Evolutionary conservation across 2,888 invertebrate species (phyloP).

Genomic region (Trichogramma evanescens): DNA sequence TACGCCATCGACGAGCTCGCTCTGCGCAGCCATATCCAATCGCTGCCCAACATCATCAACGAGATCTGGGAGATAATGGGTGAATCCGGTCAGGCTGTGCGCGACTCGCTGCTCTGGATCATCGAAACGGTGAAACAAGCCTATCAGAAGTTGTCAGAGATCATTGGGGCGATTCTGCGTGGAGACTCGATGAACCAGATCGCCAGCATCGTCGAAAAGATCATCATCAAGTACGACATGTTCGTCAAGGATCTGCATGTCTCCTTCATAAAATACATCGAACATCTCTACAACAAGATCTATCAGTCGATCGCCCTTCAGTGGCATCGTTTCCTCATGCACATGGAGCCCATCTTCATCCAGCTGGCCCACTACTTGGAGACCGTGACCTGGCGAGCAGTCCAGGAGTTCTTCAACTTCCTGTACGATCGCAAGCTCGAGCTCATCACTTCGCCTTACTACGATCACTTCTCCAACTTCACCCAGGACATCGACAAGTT

Average conservation of each 20-base stretch:
- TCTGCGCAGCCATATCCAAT: constrained; percentile 68
- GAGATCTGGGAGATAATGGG: constrained; percentile 84
- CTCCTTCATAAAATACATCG: constrained; percentile 62
- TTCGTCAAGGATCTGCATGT: constrained; percentile 73
- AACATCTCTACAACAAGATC: constrained; percentile 67
- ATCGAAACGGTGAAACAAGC: constrained; percentile 66
- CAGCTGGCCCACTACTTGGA: constrained; percentile 71
- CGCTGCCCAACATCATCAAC: constrained; percentile 70
- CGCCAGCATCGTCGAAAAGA: constrained; percentile 60
- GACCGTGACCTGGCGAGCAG: constrained; percentile 64
- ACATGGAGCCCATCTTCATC: constrained; percentile 72
- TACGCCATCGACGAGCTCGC: constrained; percentile 72
- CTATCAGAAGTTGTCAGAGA: constrained; percentile 64
- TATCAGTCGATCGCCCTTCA: constrained; percentile 59
- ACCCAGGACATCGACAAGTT: constrained; percentile 73
- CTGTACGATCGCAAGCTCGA: constrained; percentile 74
- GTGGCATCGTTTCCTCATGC: constrained; percentile 66
- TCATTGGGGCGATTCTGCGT: constrained; percentile 62
- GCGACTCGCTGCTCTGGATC: constrained; percentile 67
- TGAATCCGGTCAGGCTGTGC: constrained; percentile 71
- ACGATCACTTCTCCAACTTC: constrained; percentile 70
- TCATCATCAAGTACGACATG: constrained; percentile 71
- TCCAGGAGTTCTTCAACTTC: constrained; percentile 72
- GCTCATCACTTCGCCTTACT: constrained; percentile 73
- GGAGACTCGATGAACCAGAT: constrained; percentile 71